phyloP scores from a whole-genome alignment of 2,113 vertebrate genomes.

The Silurus asotus region DNA sequence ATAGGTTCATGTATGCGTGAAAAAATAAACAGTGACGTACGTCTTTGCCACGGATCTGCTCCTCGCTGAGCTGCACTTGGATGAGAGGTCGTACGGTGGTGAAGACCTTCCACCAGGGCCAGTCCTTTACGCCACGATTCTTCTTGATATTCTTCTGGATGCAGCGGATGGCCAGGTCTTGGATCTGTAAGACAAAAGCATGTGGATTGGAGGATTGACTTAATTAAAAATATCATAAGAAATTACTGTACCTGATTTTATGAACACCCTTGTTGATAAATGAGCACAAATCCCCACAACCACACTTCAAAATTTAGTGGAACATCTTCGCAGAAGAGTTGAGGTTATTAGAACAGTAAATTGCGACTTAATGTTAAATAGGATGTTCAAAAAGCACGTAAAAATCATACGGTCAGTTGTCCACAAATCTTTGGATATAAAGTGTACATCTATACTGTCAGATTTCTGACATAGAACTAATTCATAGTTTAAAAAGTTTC shows the following conservation, averaged over 20 bases:
- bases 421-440: no score
- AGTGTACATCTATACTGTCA: not conserved
- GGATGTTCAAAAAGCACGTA: not conserved
- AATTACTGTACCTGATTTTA: not conserved
- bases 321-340: no score
- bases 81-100: conserved; percentile 91
- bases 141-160: conserved; percentile 99
- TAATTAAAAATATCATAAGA: not conserved
- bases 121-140: conserved; percentile 90
- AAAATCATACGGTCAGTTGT: no score
- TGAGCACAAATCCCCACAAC: not conserved
- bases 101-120: conserved; percentile 97
- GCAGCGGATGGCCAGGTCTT: conserved; percentile 93
- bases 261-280: no score
- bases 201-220: not conserved
- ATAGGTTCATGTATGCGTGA: not conserved
- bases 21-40: conserved; percentile 69
- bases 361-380: not conserved
- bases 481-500: not conserved
- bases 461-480: not conserved
- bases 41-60: conserved; percentile 92
- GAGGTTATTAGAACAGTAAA: no score
- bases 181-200: conserved; percentile 76
- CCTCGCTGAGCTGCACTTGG: conserved; percentile 92
- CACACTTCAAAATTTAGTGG: not conserved